phyloP scores from a whole-genome alignment of 2,888 invertebrate species.

The Orthonychiurus folsomi region DNA sequence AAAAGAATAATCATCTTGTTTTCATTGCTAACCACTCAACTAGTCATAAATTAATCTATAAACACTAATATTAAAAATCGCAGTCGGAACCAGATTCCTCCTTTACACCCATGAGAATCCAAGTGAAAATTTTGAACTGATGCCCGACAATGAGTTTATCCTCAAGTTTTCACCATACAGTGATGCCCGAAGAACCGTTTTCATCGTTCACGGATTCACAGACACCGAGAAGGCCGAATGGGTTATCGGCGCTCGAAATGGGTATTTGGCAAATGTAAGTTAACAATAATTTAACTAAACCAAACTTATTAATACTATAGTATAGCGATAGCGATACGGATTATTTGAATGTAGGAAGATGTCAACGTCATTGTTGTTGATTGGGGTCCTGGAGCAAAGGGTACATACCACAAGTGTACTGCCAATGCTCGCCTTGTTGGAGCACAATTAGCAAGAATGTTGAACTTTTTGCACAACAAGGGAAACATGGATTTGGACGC shows the following conservation, averaged over 20 bases:
- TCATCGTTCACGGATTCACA: conserved; percentile 58
- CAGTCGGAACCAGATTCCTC: conserved; percentile 42
- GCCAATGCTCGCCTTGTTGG: conserved; percentile 54
- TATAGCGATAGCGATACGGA: too few relatives aligned
- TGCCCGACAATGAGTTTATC: conserved; percentile 34
- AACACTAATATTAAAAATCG: too few relatives aligned
- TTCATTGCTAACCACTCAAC: background rate
- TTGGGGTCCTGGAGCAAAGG: conserved; percentile 56
- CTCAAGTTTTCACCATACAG: conserved; percentile 54
- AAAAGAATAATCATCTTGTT: background rate
- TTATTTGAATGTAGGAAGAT: conserved; percentile 51
- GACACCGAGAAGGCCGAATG: conserved; percentile 53
- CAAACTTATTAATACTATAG: background rate
- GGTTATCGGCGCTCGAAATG: conserved; percentile 53
- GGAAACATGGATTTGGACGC: conserved; percentile 27
- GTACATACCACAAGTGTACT: conserved; percentile 52
- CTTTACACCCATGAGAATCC: conserved; percentile 42
- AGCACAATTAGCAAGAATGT: conserved; percentile 46
- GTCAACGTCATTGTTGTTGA: conserved; percentile 57
- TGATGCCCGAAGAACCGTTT: conserved; percentile 49
- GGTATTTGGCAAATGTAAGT: conserved; percentile 52
- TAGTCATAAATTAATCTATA: too few relatives aligned
- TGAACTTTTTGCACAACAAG: conserved; percentile 32
- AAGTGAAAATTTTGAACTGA: conserved; percentile 26
- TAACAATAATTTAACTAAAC: background rate